Base-by-base conservation (phyloP, 1,140 invertebrate species). In the Calephelis nemesis region DNA sequence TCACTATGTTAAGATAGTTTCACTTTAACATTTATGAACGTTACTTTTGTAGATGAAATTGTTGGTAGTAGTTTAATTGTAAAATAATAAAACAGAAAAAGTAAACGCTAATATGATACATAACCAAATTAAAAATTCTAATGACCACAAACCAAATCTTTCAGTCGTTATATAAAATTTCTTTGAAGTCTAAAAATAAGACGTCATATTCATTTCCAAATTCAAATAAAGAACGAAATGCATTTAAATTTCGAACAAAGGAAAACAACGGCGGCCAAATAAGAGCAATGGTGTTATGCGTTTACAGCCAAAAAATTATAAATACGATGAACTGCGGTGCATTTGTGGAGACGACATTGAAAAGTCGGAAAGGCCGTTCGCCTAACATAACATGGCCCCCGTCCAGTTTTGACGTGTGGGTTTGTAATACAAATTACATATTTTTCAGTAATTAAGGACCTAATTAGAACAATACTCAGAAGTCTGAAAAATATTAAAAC, bases 321-420 rank as follows among this genome's bases (percentile, higher is more conserved):
- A 72, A 69, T 72, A 66, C 73, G 70, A 74, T 69, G 67, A 73
- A 74, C 71, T 77, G 62, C 65, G 63, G 30, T 62, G 64, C 67
- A 52, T 19, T 11, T 63, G 48, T 60, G 67, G 68, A 64, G 19
- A 58, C 52, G 78, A 74, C 72, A 73, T 76, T 78, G 69, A 69
- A 19, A 72, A 73, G 76, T 75, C 75, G 73, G 67, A 68, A 66
- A 73, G 75, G 70, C 75, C 74, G 50, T 79, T 78, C 70, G 62
- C 78, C 71, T 62, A 63, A 39, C 54, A 68, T 58, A 63, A 39
- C 54, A 68, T 77, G 75, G 75, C 74, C 19, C 3, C 11, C 30
- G 49, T 74, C 76, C 75, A 79, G 63, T 39, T 50, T n/a, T 9
- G 52, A 58, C 30, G 52, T 30, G 52, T 58, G 13, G 13, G 19